Conservation (phyloP, 2,888 invertebrate species). For the Chirona hameri region DNA sequence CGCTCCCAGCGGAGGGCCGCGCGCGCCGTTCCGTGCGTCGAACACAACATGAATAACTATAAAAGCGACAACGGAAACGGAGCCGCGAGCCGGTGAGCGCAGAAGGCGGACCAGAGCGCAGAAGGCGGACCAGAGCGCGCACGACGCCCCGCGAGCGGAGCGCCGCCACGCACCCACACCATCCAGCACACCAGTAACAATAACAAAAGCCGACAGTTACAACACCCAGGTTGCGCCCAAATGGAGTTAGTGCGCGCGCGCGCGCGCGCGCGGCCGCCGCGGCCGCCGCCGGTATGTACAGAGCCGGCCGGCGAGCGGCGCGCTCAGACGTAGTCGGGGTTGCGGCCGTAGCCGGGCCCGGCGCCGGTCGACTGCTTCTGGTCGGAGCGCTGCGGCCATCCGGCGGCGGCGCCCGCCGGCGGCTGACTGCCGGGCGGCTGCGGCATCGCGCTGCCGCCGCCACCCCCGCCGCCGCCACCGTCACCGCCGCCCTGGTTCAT, state of each 20-base stretch:
- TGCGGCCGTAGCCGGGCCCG: constrained; percentile 1
- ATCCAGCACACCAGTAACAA: constrained; percentile 26
- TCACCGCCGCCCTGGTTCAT: constrained; percentile 61
- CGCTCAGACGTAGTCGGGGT: constrained; percentile 2
- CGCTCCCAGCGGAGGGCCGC: neutral
- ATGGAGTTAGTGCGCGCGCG: neutral
- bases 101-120: no score
- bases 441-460: constrained; percentile 43
- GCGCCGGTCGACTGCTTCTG: neutral
- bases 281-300: neutral
- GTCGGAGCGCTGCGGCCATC: constrained; percentile 6
- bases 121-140: no score
- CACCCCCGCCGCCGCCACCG: constrained; percentile 43
- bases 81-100: neutral
- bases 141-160: no score
- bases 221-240: constrained; percentile 1
- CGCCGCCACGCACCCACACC: neutral
- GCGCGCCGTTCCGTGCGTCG: neutral
- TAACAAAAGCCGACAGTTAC: constrained; percentile 12
- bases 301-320: neutral
- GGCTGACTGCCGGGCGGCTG: neutral
- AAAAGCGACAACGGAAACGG: constrained; percentile 5
- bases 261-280: neutral
- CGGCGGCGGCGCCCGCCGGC: neutral
- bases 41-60: constrained; percentile 7